Conservation (phyloP, 2,888 invertebrate genomes). For the Arge pagana region DNA sequence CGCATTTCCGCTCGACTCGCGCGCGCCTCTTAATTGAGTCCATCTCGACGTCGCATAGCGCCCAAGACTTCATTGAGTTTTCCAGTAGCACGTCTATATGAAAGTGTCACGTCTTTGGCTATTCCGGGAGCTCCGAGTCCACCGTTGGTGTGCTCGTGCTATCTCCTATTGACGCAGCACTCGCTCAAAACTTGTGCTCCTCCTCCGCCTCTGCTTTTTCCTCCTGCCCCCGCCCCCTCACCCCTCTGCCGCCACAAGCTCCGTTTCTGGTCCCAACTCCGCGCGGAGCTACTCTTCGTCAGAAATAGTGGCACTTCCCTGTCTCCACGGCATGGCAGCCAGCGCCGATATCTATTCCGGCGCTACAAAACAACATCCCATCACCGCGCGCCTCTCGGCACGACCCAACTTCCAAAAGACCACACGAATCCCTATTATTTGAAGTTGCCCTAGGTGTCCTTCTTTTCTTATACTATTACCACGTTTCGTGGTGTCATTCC, state of each 20-base stretch:
- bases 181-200: constrained; percentile 35
- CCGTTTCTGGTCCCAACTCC: constrained; percentile 30
- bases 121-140: constrained; percentile 48
- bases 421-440: too few species aligned
- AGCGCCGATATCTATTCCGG: constrained; percentile 62
- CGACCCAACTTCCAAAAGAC: too few species aligned
- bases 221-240: constrained; percentile 8
- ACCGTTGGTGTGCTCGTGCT: constrained; percentile 39
- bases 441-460: too few species aligned
- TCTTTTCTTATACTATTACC: too few species aligned
- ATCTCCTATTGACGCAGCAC: constrained; percentile 48
- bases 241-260: constrained; percentile 22
- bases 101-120: constrained; percentile 57
- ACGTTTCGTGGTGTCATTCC: too few species aligned
- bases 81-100: constrained; percentile 48
- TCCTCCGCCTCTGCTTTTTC: constrained; percentile 22
- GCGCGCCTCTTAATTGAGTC: too few species aligned
- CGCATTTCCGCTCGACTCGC: too few species aligned
- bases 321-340: constrained; percentile 58
- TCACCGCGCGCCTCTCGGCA: too few species aligned
- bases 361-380: constrained; percentile 57
- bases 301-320: constrained; percentile 60
- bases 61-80: constrained; percentile 22
- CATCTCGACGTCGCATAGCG: too few species aligned
- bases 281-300: constrained; percentile 46